Percentiles rank a stretch among this genome's conserved stretches.
Conservation (phyloP, 2,113 vertebrate species). For the Lynx canadensis region DNA sequence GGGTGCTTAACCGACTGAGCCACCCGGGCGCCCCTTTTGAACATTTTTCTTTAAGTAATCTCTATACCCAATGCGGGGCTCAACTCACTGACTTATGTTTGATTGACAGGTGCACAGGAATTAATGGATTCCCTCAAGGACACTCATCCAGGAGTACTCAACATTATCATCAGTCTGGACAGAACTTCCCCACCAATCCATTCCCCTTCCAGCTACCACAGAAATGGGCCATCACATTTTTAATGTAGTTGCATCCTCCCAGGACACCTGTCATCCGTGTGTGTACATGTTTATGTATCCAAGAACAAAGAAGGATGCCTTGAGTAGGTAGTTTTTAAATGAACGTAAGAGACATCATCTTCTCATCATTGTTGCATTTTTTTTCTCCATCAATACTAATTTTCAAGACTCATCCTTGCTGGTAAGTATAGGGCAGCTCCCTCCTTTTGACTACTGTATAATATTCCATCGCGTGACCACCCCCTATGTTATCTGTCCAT, state of each 20-base stretch:
- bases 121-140: not conserved
- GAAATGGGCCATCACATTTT: not conserved
- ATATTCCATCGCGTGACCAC: not conserved
- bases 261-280: not conserved
- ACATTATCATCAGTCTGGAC: not conserved
- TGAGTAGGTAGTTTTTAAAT: not conserved
- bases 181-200: not conserved
- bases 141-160: not conserved
- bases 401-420: not conserved
- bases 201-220: not conserved
- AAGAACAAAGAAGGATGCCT: not conserved
- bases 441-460: not conserved
- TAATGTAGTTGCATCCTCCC: not conserved
- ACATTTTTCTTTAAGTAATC: not conserved
- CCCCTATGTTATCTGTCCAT: not conserved
- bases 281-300: not conserved
- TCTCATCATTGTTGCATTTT: not conserved
- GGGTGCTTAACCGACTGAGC: too few relatives aligned
- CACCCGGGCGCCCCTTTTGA: not conserved
- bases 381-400: not conserved
- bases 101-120: not conserved
- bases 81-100: not conserved
- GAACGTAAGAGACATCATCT: not conserved
- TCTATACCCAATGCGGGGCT: not conserved
- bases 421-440: not conserved